Base-by-base conservation (phyloP, 2,888 invertebrate species). In the Drosophila barbarae region DNA sequence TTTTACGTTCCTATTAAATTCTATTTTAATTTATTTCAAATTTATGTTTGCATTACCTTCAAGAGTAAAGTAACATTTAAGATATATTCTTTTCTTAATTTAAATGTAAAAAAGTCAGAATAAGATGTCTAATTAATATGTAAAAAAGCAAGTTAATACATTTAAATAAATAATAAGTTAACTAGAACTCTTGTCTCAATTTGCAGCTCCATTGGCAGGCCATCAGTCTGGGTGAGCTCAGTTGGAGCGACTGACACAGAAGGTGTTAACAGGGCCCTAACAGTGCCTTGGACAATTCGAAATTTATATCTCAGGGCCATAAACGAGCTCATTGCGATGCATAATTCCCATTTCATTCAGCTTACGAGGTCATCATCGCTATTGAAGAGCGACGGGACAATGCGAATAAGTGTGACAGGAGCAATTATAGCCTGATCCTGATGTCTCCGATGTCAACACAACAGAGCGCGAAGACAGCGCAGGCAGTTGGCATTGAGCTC, bases 391-490 rank as follows among this genome's bases (percentile, higher is more conserved):
- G 57, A 55, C 18, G 18, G 65, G 59, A 77, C 74, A 83, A 78
- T 80, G 75, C 74, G 59, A 77, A 84, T 84, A 85, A 84, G 84
- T 85, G 84, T 81, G 84, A 85, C 82, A 74, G 75, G 69, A 78
- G 73, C 78, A 72, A 85, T 77, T 85, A 81, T 61, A 69, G 69
- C 64, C 71, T 51, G 66, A 73, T 73, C 68, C 70, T 58, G 52
- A 57, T 67, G 47, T 50, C 50, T 56, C 9, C 41, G 71, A 76
- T 81, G 78, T 78, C 81, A 83, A 80, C 74, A 81, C 47, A 73
- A 54, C 66, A 36, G 61, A 41, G 59, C 60, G 35, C 60, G 44
- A 35, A 46, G 46, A 42, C 46, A 34, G 49, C 30, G 56, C 69
- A 71, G 73, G 63, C 74, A 73, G 70, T 77, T 74, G 81, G 53